Evolutionary conservation across 2,113 vertebrate genomes (phyloP).

Genomic region (Amphiprion ocellaris): DNA sequence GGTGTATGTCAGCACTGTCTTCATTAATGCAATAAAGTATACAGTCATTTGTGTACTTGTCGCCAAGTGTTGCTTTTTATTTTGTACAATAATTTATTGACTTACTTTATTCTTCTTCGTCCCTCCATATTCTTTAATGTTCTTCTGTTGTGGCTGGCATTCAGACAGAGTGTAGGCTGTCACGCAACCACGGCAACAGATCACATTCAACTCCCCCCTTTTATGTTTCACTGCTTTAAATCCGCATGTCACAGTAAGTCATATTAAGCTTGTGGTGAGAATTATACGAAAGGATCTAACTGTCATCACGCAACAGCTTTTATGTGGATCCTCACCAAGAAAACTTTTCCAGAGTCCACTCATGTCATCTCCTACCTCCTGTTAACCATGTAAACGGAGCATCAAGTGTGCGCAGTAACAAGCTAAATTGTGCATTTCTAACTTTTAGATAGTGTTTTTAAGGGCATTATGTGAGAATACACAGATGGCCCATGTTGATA

Average conservation of each 20-base stretch:
- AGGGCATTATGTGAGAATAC: slow-evolving; percentile 20
- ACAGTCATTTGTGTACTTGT: not conserved
- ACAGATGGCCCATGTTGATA: slow-evolving; percentile 28
- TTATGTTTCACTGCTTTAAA: not conserved
- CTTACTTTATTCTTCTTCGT: not conserved
- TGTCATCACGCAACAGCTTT: slow-evolving; percentile 78
- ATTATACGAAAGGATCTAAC: slow-evolving; percentile 28
- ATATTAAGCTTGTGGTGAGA: slow-evolving; percentile 25
- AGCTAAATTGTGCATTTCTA: slow-evolving; percentile 41
- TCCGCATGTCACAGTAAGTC: slow-evolving; percentile 8
- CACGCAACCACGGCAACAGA: slow-evolving; percentile 9
- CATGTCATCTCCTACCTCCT: not conserved
- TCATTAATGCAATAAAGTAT: not conserved
- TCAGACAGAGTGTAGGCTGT: slow-evolving; percentile 12
- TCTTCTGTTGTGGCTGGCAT: slow-evolving; percentile 1
- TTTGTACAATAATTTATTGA: not conserved
- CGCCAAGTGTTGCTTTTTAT: not conserved
- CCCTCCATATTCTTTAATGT: not conserved
- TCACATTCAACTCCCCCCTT: slow-evolving; percentile 21
- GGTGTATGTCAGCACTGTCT: not conserved
- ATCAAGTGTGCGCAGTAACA: slow-evolving; percentile 20
- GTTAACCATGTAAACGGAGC: slow-evolving; percentile 3
- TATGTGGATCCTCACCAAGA: slow-evolving; percentile 56
- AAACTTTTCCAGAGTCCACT: slow-evolving; percentile 22
- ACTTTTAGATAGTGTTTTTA: slow-evolving; percentile 37